Evolutionary conservation across 2,113 vertebrate species (phyloP), one percentile per base, ranked within the genome.

Genomic region (Colaptes auratus): DNA sequence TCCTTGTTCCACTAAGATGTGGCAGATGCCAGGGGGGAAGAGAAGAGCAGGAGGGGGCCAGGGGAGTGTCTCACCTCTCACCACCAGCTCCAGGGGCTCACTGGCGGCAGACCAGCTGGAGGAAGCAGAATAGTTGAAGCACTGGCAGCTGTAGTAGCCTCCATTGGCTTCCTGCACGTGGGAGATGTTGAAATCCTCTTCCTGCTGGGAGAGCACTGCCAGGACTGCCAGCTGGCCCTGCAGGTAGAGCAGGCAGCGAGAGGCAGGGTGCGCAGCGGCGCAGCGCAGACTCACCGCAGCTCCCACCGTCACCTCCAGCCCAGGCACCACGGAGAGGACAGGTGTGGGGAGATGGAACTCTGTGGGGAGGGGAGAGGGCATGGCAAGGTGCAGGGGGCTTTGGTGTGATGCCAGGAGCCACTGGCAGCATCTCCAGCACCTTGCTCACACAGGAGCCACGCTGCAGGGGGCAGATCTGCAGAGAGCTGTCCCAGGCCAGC

Each of bases 81-180:
- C 86, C 20, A 76, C 82, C 67, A 95, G 19, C 42, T 88, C 71
- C 88, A 91, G 50, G 31, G 12, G 12, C 10, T 70, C 14, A 80
- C 95, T 96, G 59, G 42, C 55, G 36, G 59, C 28, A 35, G 88
- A 91, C 82, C 88, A 93, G 30, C 75, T 0, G 1, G 9, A 1
- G 0, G 1, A 27, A 66, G 2, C 1, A 4, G 0, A 3, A 6
- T 0, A 1, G 17, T 7, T 20, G 64, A 27, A 88, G 42, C 92
- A 96, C 72, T 93, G 92, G 79, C 90, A 94, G 75, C 88, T 94
- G 88, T 95, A 96, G 88, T 23, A 50, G 55, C 92, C 92, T 3
- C 9, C 50, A 0, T 82, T 5, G 10, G 35, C 69, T 36, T 53
- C 8, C 39, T 31, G 55, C 63, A 77, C 79, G 0, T 0, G 30